Percentiles rank a stretch among this genome's conserved stretches.
Evolutionary conservation across 2,113 vertebrate genomes (phyloP).

Genomic region (Tenebrosternarchus preto): DNA sequence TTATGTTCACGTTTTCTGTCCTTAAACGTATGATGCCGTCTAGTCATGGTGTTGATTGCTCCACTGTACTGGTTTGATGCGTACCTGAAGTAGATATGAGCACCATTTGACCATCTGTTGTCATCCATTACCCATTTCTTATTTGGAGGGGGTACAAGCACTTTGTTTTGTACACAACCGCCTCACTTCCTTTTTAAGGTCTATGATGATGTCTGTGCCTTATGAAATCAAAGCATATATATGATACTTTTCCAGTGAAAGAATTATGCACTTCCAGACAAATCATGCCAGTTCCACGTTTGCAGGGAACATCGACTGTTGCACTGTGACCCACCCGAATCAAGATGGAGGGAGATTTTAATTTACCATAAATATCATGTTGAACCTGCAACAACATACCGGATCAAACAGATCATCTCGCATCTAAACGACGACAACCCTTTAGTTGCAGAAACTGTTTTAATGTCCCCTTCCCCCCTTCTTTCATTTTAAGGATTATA

Average conservation of each 20-base stretch:
- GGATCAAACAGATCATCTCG: constrained; percentile 30
- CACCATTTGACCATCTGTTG: background rate
- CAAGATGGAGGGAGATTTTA: constrained; percentile 31
- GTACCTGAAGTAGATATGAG: constrained; percentile 2
- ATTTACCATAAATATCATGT: constrained; percentile 55
- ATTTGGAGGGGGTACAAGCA: background rate
- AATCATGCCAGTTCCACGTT: constrained; percentile 46
- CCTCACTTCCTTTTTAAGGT: constrained; percentile 41
- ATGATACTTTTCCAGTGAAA: constrained; percentile 49
- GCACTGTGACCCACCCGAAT: constrained; percentile 14
- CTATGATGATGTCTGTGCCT: constrained; percentile 79
- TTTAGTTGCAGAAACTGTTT: constrained; percentile 44
- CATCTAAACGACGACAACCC: constrained; percentile 51
- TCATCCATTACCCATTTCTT: no score
- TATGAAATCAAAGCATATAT: constrained; percentile 54
- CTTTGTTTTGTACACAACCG: background rate
- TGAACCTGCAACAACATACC: constrained; percentile 64
- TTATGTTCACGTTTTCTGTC: background rate
- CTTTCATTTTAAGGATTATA: background rate
- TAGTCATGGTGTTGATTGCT: background rate
- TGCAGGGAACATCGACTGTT: constrained; percentile 40
- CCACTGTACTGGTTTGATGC: background rate
- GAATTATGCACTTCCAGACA: constrained; percentile 47
- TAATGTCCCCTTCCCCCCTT: background rate
- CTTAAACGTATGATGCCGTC: no score